Percentiles rank a stretch among this genome's conserved stretches.
Evolutionary conservation across 2,888 invertebrate genomes (phyloP).

Genomic region (Hydroisotoma schaefferi): DNA sequence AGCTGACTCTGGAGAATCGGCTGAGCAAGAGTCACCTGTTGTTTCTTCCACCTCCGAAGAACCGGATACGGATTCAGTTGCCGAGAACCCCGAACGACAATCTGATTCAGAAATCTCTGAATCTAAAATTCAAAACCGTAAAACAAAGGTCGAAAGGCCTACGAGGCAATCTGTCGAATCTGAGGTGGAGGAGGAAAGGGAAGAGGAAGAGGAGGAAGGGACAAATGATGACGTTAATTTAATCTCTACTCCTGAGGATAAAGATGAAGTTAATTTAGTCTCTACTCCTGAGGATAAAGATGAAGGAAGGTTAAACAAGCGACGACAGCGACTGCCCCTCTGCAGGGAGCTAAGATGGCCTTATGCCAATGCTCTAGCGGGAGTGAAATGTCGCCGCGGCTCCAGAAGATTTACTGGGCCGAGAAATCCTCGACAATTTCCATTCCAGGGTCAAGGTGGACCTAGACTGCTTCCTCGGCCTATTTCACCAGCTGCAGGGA

Average conservation of each 20-base stretch:
- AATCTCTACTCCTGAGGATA: no score
- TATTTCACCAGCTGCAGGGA: not conserved
- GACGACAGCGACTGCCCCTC: not conserved
- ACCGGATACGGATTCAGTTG: no score
- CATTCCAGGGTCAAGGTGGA: not conserved
- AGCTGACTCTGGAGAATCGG: not conserved
- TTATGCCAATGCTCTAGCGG: not conserved
- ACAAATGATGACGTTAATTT: not conserved
- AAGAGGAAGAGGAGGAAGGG: not conserved
- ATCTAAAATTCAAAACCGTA: no score
- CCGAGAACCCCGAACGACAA: no score
- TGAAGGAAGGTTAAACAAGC: not conserved
- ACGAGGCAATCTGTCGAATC: not conserved
- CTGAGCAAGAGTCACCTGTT: no score
- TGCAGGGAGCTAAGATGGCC: slow-evolving; percentile 1
- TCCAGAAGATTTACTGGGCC: no score
- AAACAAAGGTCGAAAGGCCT: not conserved
- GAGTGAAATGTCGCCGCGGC: not conserved
- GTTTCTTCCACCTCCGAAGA: no score
- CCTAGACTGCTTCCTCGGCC: not conserved
- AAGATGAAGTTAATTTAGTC: no score
- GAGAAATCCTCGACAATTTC: not conserved
- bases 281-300: no score
- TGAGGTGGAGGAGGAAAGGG: not conserved
- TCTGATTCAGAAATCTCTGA: no score